These are phyloP conservation scores for Trinorchestia longiramus DNA, from an alignment of 1,140 invertebrate species.

Conservation along the genomic window DNA sequence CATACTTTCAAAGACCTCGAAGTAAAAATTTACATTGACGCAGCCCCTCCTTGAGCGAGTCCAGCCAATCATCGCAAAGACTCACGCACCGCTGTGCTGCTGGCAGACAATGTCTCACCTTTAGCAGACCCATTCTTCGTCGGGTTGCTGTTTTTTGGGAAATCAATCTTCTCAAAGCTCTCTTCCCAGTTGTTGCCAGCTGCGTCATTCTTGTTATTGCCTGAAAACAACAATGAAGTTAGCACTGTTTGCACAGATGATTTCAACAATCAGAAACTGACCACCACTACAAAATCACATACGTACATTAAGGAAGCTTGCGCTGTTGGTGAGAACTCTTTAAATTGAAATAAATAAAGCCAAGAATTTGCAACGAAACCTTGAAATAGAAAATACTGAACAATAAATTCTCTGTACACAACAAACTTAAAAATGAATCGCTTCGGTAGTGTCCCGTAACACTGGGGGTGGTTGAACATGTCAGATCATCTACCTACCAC, in stretches of 20 bases:
- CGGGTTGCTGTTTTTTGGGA: background rate
- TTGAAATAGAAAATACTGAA: background rate
- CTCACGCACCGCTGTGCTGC: too few species aligned
- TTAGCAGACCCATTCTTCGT: constrained; percentile 28
- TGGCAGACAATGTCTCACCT: background rate
- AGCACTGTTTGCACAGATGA: background rate
- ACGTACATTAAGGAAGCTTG: background rate
- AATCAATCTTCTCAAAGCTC: constrained; percentile 44
- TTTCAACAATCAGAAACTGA: background rate
- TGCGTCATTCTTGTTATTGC: background rate
- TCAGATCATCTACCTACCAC: too few species aligned
- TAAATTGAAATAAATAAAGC: background rate
- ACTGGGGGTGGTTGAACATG: too few species aligned
- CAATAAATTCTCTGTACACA: background rate
- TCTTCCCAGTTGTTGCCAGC: constrained; percentile 39
- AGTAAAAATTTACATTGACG: too few species aligned
- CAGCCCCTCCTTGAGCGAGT: too few species aligned
- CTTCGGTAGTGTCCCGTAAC: too few species aligned
- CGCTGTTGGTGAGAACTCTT: background rate
- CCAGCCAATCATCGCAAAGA: background rate
- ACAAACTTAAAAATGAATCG: too few species aligned
- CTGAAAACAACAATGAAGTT: background rate
- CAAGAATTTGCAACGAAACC: background rate
- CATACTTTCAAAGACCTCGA: too few species aligned
- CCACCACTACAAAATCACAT: background rate